Percentiles rank a stretch among this genome's conserved stretches.
These are phyloP conservation scores for Apamea crenata DNA, from an alignment of 2,888 invertebrate species.

Conservation along the genomic window DNA sequence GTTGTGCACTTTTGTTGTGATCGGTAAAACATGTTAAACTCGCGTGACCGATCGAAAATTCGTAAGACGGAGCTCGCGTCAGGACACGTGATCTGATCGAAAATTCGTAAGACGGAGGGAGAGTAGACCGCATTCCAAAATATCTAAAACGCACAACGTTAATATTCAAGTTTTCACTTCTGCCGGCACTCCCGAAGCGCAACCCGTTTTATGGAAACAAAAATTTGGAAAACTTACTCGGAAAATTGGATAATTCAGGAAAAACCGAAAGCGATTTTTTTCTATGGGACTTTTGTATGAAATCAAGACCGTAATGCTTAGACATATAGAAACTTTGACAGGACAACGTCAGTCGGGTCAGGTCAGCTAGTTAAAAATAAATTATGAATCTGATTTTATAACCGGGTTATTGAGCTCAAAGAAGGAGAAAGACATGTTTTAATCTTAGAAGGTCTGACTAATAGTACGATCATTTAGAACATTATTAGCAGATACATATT, in stretches of 20 bases:
- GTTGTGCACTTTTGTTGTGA: no score
- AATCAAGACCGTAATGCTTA: neutral
- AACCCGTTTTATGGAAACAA: neutral
- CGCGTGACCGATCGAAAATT: no score
- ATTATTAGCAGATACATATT: neutral
- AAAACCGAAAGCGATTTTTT: neutral
- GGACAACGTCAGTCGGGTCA: neutral
- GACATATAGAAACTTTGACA: neutral
- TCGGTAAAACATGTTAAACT: no score
- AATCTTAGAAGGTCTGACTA: neutral
- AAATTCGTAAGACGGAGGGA: no score
- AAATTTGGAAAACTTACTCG: neutral
- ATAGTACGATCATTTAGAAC: neutral
- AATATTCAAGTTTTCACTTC: no score
- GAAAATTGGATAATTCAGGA: neutral
- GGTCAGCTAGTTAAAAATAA: neutral
- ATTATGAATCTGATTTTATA: neutral
- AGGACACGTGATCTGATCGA: no score
- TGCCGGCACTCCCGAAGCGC: no score
- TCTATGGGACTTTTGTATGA: neutral
- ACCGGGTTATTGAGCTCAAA: constrained; percentile 1
- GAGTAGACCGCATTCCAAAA: no score
- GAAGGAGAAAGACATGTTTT: neutral
- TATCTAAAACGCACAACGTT: no score
- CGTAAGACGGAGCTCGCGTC: no score